These are phyloP conservation scores for Gymnodraco acuticeps DNA, from an alignment of 2,797 vertebrate species.

Conservation along the genomic window DNA sequence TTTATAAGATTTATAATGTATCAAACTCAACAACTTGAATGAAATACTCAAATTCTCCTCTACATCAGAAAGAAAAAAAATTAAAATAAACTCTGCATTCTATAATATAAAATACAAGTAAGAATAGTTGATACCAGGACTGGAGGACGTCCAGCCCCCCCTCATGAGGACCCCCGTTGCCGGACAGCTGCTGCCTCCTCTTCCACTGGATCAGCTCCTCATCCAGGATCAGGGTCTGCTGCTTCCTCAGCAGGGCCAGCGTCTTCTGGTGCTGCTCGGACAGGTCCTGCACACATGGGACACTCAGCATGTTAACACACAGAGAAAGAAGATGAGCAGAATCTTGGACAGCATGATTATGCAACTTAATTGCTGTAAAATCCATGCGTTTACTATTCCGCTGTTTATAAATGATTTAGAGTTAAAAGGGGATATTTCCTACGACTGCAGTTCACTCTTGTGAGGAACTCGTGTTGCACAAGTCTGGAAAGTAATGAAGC, in stretches of 20 bases:
- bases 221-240: constrained; percentile 94
- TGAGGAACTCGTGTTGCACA: no score
- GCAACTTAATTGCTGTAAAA: no score
- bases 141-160: constrained; percentile 93
- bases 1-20: background rate
- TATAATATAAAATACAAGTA: background rate
- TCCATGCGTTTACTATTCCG: no score
- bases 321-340: no score
- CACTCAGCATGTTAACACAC: background rate
- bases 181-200: constrained; percentile 93
- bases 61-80: background rate
- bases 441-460: no score
- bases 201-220: constrained; percentile 98
- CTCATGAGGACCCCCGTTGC: constrained; percentile 91
- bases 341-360: background rate
- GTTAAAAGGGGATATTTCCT: no score
- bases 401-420: no score
- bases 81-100: background rate
- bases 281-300: constrained; percentile 84
- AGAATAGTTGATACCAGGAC: constrained; percentile 84
- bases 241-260: constrained; percentile 90
- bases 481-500: no score
- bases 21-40: background rate
- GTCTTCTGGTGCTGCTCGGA: constrained; percentile 96
- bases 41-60: background rate